Evolutionary conservation across 2,797 vertebrate genomes (phyloP), one percentile per base, ranked within the genome.

Genomic region (Meriones psammophilus): DNA sequence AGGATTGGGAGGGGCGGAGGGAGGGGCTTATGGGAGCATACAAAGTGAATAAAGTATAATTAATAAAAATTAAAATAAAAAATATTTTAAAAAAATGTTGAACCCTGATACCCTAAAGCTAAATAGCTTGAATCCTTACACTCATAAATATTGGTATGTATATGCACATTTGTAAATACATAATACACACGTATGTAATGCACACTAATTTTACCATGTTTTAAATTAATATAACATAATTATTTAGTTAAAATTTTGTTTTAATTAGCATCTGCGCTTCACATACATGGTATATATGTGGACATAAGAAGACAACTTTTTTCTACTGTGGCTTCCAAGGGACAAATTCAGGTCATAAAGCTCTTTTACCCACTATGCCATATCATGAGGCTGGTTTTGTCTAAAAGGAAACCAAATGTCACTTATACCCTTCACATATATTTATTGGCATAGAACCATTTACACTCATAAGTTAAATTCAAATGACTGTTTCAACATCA

Each of bases 391-490:
- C 39, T 39, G 42, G n/a, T 83, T 18, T 54, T 15, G 60, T 92
- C 93, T 77, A 80, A 91, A 92, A 69, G 30, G 39, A 54, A 91
- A 77, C 54, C n/a, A 62, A 95, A 28, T 91, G 14, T 18, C 73
- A 62, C 39, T 89, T 92, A 93, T 3, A 13, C 22, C 10, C 5
- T 58, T 36, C 18, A 58, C 33, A 58, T 79, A n/a, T 78, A n/a
- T 24, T 58, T 79, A 36, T 58, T n/a, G 20, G 9, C 10, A 24
- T n/a, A 79, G 33, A n/a, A 60, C 2, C 6, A 39, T 39, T 80
- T 39, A 81, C 78, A 64, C n/a, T 88, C 83, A 90, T 46, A 94
- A 90, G 78, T 94, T 87, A 94, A 94, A 87, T 83, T 62, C 8
- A 78, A 54, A 12, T 2, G 79, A 6, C 92, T 84, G 77, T 90